These are phyloP conservation scores for Halcyon leucocephala DNA, from an alignment of 2,797 vertebrate genomes.

Conservation along the genomic window DNA sequence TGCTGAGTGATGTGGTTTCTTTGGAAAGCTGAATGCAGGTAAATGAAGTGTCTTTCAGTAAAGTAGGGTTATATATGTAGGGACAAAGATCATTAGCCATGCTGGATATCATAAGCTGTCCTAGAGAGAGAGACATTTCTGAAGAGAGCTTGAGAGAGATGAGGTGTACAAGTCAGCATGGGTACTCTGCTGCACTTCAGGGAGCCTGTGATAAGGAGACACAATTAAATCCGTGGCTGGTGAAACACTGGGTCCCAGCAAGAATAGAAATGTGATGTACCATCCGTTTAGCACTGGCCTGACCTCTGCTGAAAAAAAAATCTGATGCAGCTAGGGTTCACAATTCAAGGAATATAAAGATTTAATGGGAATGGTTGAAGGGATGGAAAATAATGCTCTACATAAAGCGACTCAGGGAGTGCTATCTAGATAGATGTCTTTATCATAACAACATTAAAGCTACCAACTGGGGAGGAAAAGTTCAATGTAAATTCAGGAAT, in stretches of 20 bases:
- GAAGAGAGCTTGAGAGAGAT: background rate
- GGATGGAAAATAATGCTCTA: background rate
- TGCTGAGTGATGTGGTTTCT: background rate
- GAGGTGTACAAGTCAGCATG: fast-evolving
- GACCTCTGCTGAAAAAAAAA: background rate
- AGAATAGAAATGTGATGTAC: background rate
- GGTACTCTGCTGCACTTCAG: background rate
- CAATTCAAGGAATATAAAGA: background rate
- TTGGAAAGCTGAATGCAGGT: background rate
- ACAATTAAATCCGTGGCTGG: background rate
- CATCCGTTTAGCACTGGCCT: background rate
- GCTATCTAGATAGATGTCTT: background rate
- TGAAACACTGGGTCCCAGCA: background rate
- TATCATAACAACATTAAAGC: background rate
- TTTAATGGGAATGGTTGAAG: background rate
- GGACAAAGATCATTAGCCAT: background rate
- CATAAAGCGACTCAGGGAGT: background rate
- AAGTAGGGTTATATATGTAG: background rate
- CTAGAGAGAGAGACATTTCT: background rate
- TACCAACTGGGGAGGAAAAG: background rate
- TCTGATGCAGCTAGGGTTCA: background rate
- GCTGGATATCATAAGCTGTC: background rate
- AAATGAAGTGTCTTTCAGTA: background rate
- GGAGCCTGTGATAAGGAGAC: background rate
- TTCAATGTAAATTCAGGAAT: background rate